A percentile compares a stretch with the other conserved stretches of the same genome.
phyloP scores from a whole-genome alignment of 2,888 invertebrate genomes.

The Parnassius glacialis region DNA sequence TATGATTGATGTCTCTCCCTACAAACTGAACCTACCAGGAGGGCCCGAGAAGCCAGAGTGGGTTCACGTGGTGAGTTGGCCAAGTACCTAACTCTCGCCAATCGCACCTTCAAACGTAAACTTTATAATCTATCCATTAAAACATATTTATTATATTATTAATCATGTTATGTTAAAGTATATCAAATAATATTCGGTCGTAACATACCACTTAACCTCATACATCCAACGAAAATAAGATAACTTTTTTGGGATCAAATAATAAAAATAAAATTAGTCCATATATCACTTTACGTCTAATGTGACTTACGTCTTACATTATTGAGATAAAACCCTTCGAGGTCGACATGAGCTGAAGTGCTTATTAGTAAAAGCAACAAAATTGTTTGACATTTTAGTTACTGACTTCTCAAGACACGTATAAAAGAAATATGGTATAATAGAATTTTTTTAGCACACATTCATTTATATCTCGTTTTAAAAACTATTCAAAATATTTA shows the following conservation, averaged over 20 bases:
- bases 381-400: no score
- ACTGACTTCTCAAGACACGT: no score
- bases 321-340: slow-evolving; percentile 23
- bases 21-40: slow-evolving; percentile 96
- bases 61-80: slow-evolving; percentile 91
- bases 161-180: neutral
- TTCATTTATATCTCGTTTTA: no score
- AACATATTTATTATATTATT: no score
- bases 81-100: slow-evolving; percentile 40
- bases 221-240: slow-evolving; percentile 14
- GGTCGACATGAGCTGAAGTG: slow-evolving; percentile 10
- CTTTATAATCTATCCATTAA: no score
- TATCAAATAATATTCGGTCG: slow-evolving; percentile 17
- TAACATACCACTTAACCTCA: slow-evolving; percentile 2
- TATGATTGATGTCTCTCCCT: slow-evolving; percentile 98
- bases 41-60: slow-evolving; percentile 90
- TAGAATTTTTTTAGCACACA: no score
- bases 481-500: no score
- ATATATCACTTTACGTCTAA: slow-evolving; percentile 24
- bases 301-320: slow-evolving; percentile 17
- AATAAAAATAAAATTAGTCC: slow-evolving; percentile 15
- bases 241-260: slow-evolving; percentile 13
- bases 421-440: no score
- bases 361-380: slow-evolving; percentile 11
- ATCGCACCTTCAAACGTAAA: slow-evolving; percentile 5